Evolutionary conservation across 2,888 invertebrate species (phyloP).

Genomic region (Villa cingulata): DNA sequence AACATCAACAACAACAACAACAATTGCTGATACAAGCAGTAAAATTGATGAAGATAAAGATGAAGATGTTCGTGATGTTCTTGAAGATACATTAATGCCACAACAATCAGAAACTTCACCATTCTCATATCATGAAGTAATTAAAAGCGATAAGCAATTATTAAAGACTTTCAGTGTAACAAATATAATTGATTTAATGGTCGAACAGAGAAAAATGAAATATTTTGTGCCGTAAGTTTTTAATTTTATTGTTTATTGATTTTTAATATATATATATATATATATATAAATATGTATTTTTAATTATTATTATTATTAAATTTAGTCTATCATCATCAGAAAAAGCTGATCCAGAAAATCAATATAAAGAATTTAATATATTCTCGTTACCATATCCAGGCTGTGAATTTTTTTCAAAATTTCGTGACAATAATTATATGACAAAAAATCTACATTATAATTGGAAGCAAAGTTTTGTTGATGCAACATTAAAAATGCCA

Average conservation of each 20-base stretch:
- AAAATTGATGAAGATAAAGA: slow-evolving; percentile 13
- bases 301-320: slow-evolving; percentile 14
- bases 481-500: slow-evolving; percentile 42
- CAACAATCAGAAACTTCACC: slow-evolving; percentile 19
- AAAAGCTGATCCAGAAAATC: slow-evolving; percentile 64
- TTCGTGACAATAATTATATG: slow-evolving; percentile 54
- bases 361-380: slow-evolving; percentile 58
- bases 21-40: too few relatives aligned
- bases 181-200: slow-evolving; percentile 70
- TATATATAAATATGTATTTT: not conserved
- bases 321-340: slow-evolving; percentile 67
- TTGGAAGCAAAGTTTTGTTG: slow-evolving; percentile 56
- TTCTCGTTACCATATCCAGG: slow-evolving; percentile 68
- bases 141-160: slow-evolving; percentile 48
- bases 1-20: not conserved
- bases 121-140: slow-evolving; percentile 31
- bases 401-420: slow-evolving; percentile 67
- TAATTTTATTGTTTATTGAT: slow-evolving; percentile 2
- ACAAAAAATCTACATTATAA: slow-evolving; percentile 55
- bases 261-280: too few relatives aligned
- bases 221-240: slow-evolving; percentile 59
- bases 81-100: slow-evolving; percentile 26
- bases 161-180: slow-evolving; percentile 54
- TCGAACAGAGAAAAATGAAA: slow-evolving; percentile 71
- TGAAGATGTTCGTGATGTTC: slow-evolving; percentile 27